Percentiles rank a stretch among this genome's conserved stretches.
These are phyloP conservation scores for Poecile atricapillus DNA, from an alignment of 2,113 vertebrate species.

Conservation along the genomic window DNA sequence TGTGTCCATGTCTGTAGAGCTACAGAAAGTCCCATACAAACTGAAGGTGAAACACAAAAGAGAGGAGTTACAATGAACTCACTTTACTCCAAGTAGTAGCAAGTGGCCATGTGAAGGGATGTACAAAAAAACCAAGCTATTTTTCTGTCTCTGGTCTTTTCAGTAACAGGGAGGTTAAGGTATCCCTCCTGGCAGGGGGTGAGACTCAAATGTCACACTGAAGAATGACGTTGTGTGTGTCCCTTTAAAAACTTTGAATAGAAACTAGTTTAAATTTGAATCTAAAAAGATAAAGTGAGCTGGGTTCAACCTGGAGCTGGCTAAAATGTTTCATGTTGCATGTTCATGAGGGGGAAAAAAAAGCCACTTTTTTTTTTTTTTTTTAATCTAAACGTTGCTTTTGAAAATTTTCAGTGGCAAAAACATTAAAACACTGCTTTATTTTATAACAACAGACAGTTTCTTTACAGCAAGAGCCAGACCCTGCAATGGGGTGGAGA, in stretches of 20 bases:
- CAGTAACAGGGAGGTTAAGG: background rate
- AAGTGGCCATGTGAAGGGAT: background rate
- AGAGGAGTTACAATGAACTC: background rate
- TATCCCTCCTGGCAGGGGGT: background rate
- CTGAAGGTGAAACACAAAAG: background rate
- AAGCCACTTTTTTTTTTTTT: background rate
- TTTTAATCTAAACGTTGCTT: background rate
- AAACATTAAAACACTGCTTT: background rate
- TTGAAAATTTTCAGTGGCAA: background rate
- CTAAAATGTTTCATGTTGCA: background rate
- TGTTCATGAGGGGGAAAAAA: background rate
- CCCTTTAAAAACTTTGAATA: conserved; percentile 24
- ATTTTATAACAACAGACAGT: background rate
- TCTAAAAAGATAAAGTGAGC: conserved; percentile 21
- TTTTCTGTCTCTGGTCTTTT: background rate
- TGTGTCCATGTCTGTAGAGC: background rate
- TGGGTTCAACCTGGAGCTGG: background rate
- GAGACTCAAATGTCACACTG: background rate
- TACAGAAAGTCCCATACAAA: background rate
- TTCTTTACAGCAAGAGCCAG: background rate
- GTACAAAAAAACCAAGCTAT: background rate
- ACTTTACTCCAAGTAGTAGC: background rate
- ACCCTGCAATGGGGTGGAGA: background rate
- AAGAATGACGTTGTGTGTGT: background rate
- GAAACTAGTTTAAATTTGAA: conserved; percentile 26